phyloP scores from a whole-genome alignment of 2,888 invertebrate genomes.

The Cybosia mesomella region DNA sequence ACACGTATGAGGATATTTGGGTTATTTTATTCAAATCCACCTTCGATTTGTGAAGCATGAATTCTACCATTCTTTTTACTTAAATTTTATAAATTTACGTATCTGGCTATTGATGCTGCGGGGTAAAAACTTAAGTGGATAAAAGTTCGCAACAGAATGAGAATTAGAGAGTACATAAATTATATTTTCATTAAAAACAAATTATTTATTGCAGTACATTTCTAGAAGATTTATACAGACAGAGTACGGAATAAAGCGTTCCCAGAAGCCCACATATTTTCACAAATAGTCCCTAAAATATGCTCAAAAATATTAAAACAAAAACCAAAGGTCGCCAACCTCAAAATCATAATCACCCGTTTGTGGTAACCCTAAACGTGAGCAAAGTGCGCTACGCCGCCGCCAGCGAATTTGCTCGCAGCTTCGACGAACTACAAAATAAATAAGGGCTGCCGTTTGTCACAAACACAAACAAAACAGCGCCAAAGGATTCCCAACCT shows the following conservation, averaged over 20 bases:
- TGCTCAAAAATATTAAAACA: neutral
- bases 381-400: conserved; percentile 38
- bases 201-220: neutral
- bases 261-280: neutral
- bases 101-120: no score
- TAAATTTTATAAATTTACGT: no score
- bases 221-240: neutral
- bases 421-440: conserved; percentile 76
- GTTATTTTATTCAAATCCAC: no score
- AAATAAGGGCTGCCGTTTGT: conserved; percentile 78
- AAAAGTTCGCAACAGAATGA: no score
- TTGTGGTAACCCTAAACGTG: conserved; percentile 40
- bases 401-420: conserved; percentile 59
- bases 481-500: conserved; percentile 57
- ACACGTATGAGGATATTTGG: no score
- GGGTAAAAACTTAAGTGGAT: no score
- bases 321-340: neutral
- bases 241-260: neutral
- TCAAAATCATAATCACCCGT: conserved; percentile 9
- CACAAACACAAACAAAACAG: conserved; percentile 74
- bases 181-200: neutral
- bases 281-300: neutral
- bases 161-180: no score
- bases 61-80: no score
- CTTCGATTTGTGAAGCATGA: no score